Base-by-base conservation (phyloP, 2,888 invertebrate genomes). In the Rhimphoctona megacephalus region DNA sequence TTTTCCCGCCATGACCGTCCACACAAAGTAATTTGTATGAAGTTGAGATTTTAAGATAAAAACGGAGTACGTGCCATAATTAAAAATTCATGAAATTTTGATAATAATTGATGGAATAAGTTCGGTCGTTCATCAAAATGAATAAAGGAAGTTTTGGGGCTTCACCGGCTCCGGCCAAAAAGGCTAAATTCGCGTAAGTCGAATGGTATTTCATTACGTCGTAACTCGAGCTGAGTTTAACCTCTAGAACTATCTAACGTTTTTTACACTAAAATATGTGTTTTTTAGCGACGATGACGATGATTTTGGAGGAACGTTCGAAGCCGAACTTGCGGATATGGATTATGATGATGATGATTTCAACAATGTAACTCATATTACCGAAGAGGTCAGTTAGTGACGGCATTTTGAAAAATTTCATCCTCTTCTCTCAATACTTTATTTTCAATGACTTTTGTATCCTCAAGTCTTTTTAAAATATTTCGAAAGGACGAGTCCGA, bases 251-350 rank as follows among this genome's bases (percentile, higher is more conserved):
- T 7, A 19, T 52, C 11, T 33, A 43, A 64, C 49, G 30, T 54
- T 57, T 14, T 54, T 80, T 57, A 54, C 39, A 57, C 54, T 19
- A 36, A 67, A 81, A 76, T 4, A 73, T 43, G 70, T 83, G 84
- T 49, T 49, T 86, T 83, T 70, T 30, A 90, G 90, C 33, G 89
- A 93, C 64, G 95, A 95, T 22, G 95, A 96, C 54, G 97, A 97
- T 67, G 96, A 97, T 46, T 96, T 96, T 81, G 96, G 95, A 52
- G 94, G 95, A 86, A 95, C 95, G 87, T 97, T 97, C 94, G 97
- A 97, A 94, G 96, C 96, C 8, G 96, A 97, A 91, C 94, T 97
- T 88, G 97, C 97, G 72, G 95, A 95, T 87, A 96, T 97, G 96
- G 96, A 97, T 87, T 95, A 94, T n/a, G 94, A 94, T 85, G 96